Evolutionary conservation across 2,888 invertebrate species (phyloP).

Genomic region (Dexiosoma caninum): DNA sequence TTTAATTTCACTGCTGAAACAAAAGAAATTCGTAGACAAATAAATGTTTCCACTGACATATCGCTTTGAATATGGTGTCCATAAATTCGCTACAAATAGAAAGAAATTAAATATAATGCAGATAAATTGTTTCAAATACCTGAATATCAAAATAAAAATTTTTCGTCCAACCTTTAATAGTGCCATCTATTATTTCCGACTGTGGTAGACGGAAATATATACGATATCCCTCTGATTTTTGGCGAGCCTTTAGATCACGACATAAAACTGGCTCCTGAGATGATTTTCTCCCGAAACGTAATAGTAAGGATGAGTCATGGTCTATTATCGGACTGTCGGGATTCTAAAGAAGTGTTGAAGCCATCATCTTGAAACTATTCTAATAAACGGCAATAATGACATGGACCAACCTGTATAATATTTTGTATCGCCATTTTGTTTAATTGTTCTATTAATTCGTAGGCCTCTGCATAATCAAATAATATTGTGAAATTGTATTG

Average conservation of each 20-base stretch:
- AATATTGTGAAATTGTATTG: conserved; percentile 95
- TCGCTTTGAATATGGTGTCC: conserved; percentile 96
- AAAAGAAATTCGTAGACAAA: conserved; percentile 95
- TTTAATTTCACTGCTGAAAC: conserved; percentile 95
- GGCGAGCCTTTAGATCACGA: conserved; percentile 95
- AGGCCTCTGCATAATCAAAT: conserved; percentile 92
- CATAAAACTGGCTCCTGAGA: conserved; percentile 95
- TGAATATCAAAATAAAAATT: background rate
- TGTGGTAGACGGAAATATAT: conserved; percentile 90
- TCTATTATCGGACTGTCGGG: conserved; percentile 95
- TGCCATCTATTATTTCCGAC: conserved; percentile 95
- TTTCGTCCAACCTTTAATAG: conserved; percentile 84
- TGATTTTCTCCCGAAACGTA: conserved; percentile 90
- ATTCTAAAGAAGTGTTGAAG: conserved; percentile 78
- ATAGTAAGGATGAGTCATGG: conserved; percentile 90
- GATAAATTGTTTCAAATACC: background rate
- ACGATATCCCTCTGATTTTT: conserved; percentile 94
- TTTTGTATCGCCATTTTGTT: conserved; percentile 98
- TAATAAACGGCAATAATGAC: too few relatives aligned
- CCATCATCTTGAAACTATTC: conserved; percentile 21
- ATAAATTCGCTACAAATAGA: conserved; percentile 81
- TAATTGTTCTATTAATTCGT: conserved; percentile 93
- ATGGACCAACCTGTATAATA: conserved; percentile 74
- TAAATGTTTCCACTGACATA: conserved; percentile 93
- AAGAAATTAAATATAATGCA: too few relatives aligned